Evolutionary conservation across 2,797 vertebrate genomes (phyloP).

Genomic region (Muscicapa striata): DNA sequence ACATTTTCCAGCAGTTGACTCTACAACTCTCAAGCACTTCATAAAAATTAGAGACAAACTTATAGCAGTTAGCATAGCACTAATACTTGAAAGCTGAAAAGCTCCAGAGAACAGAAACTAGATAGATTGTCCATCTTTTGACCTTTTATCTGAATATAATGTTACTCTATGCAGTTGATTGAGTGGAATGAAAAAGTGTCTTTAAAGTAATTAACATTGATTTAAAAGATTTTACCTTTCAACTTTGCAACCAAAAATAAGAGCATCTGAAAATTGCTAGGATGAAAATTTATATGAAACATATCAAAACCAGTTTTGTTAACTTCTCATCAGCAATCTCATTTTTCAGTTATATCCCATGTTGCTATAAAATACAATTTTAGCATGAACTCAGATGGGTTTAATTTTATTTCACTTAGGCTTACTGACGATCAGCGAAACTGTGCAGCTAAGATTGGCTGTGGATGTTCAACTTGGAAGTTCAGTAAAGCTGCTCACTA

Average conservation of each 20-base stretch:
- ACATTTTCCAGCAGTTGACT: background rate
- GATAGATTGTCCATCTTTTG: background rate
- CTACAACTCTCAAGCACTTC: no score
- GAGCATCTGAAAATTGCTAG: background rate
- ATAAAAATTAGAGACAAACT: background rate
- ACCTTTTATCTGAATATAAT: background rate
- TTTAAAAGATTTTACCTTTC: background rate
- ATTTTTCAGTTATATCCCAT: background rate
- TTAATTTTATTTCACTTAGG: background rate
- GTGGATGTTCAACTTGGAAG: background rate
- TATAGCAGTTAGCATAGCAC: background rate
- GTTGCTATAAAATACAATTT: background rate
- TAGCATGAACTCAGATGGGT: background rate
- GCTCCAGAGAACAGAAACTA: background rate
- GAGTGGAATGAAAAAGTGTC: background rate
- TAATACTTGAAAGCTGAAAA: background rate
- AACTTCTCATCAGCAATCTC: background rate
- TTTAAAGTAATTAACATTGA: background rate
- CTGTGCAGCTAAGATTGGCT: background rate
- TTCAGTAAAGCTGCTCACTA: background rate
- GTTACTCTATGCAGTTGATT: background rate
- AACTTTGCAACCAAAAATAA: background rate
- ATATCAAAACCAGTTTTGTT: background rate
- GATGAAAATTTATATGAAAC: background rate
- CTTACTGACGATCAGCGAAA: accelerated